These are phyloP conservation scores for Cyclophora albipunctata DNA, from an alignment of 2,888 invertebrate species.

Conservation along the genomic window DNA sequence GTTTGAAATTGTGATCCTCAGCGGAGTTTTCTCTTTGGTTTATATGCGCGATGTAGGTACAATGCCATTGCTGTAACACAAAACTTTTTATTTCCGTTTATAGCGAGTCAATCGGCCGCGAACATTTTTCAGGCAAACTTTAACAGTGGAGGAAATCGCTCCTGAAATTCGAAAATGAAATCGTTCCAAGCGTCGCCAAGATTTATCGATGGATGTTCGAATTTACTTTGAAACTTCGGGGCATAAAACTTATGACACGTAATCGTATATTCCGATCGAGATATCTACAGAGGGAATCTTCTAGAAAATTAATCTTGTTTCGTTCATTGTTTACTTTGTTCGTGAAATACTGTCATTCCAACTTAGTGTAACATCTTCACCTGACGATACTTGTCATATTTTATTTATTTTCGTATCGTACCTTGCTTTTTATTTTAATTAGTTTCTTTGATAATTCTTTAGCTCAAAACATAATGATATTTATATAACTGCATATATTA, in stretches of 20 bases:
- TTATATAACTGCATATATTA: too few relatives aligned
- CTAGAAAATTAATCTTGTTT: slow-evolving; percentile 45
- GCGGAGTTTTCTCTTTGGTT: slow-evolving; percentile 54
- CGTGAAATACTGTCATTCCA: slow-evolving; percentile 25
- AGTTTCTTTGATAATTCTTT: too few relatives aligned
- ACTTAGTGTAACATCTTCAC: slow-evolving; percentile 17
- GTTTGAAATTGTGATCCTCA: slow-evolving; percentile 59
- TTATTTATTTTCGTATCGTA: slow-evolving; percentile 7
- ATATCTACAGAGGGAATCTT: slow-evolving; percentile 42
- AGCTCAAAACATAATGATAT: too few relatives aligned
- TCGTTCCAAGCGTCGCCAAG: slow-evolving; percentile 73
- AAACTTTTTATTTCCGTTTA: slow-evolving; percentile 76
- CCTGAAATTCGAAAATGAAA: slow-evolving; percentile 76
- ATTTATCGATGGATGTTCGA: slow-evolving; percentile 75
- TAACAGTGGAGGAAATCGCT: slow-evolving; percentile 75
- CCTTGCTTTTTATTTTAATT: background rate
- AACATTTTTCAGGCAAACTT: slow-evolving; percentile 76
- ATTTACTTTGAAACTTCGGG: slow-evolving; percentile 72
- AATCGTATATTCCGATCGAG: slow-evolving; percentile 68
- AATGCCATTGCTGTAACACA: slow-evolving; percentile 70
- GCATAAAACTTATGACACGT: slow-evolving; percentile 75
- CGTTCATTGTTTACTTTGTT: slow-evolving; percentile 35
- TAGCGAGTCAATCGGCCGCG: slow-evolving; percentile 74
- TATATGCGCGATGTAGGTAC: slow-evolving; percentile 62
- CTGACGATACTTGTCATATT: slow-evolving; percentile 5